Evolutionary conservation across 1,140 invertebrate species (phyloP), one percentile per base, ranked within the genome.

Genomic region (Thaumatotibia leucotreta): DNA sequence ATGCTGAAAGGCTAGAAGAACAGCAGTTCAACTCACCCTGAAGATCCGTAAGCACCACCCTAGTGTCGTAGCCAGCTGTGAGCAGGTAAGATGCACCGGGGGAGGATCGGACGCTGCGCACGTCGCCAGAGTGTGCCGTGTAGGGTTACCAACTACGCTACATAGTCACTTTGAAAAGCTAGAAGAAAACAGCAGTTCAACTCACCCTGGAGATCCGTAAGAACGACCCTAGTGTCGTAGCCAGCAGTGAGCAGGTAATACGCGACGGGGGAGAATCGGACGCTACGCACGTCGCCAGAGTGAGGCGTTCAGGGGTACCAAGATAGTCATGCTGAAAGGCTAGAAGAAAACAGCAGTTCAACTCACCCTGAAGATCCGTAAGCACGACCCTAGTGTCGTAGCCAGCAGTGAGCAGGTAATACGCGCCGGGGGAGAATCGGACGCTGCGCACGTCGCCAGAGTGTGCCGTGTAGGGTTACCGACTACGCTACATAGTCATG

Each of bases 161-260:
- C n/a, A n/a, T n/a, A n/a, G n/a, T n/a, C n/a, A n/a, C n/a, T n/a
- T n/a, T n/a, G n/a, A n/a, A n/a, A n/a, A n/a, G n/a, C n/a, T n/a
- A n/a, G n/a, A n/a, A n/a, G n/a, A n/a, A n/a, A n/a, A n/a, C n/a
- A n/a, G n/a, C n/a, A n/a, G 5, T 11, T 45, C 8, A 45, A 45
- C 66, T 93, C 88, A 95, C 97, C 98, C 94, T 99, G 98, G 29
- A 99, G 89, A 92, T 99, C 98, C 0, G 98, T 99, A 0, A 99
- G 94, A 11, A 98, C 96, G 1, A 99, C 93, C 74, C 97, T 96
- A 77, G 97, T 97, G 83, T 99, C 99, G 81, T 99, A 99, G 8
- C 98, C 98, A n/a, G 95, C 98, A 0, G 98, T 98, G 27, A 99
- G 93, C 52, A 99, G 92, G 84, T 99, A 99, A 89, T 98, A 99